Percentiles rank a stretch among this genome's conserved stretches.
These are phyloP conservation scores for Anoncus sp. DNA, from an alignment of 2,888 invertebrate genomes.

Conservation along the genomic window DNA sequence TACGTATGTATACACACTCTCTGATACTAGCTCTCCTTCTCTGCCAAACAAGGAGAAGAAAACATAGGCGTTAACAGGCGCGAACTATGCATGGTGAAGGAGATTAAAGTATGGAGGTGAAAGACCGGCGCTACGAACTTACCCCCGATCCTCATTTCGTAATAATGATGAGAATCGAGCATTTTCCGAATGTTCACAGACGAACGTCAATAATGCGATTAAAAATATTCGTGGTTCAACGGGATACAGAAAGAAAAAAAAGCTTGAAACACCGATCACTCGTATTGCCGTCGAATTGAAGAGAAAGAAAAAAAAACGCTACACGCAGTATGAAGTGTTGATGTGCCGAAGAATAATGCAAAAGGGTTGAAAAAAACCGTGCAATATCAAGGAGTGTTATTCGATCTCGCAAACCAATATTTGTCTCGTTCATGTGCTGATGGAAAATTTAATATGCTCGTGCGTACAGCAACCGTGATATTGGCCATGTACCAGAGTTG, in stretches of 20 bases:
- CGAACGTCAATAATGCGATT: not conserved
- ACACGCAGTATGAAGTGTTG: not conserved
- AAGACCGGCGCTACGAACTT: constrained; percentile 47
- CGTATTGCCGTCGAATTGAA: not conserved
- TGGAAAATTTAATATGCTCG: constrained; percentile 42
- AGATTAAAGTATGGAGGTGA: constrained; percentile 42
- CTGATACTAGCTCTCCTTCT: constrained; percentile 23
- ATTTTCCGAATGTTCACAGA: not conserved
- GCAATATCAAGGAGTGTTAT: not conserved
- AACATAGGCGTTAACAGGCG: constrained; percentile 56
- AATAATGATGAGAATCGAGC: constrained; percentile 19
- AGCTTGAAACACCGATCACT: not conserved
- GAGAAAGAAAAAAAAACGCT: not conserved
- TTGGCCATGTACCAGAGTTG: not conserved
- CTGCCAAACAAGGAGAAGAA: constrained; percentile 48
- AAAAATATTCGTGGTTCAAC: constrained; percentile 1
- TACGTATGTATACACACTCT: constrained; percentile 31
- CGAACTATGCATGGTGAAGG: constrained; percentile 47
- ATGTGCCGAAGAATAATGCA: not conserved
- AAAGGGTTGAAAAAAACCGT: not conserved
- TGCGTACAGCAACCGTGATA: not conserved
- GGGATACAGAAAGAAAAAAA: not conserved
- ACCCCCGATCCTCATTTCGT: constrained; percentile 8
- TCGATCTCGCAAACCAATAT: constrained; percentile 15
- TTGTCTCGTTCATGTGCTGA: constrained; percentile 24